Evolutionary conservation across 1,140 invertebrate genomes (phyloP).

Genomic region (Trichonephila clavipes): DNA sequence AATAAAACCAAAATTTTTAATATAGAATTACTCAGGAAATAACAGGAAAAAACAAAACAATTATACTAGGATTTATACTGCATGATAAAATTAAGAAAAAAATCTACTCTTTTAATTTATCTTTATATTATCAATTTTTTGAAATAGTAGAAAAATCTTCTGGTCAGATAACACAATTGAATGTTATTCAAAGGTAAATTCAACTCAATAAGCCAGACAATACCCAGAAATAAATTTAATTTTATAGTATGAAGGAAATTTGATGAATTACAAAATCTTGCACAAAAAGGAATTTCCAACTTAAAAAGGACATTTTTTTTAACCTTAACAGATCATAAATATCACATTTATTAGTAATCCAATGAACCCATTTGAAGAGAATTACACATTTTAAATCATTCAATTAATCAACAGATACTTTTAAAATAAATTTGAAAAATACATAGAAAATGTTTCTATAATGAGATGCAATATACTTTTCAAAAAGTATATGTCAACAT

Average conservation of each 20-base stretch:
- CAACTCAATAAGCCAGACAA: not conserved
- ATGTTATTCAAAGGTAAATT: not conserved
- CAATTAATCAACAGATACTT: not conserved
- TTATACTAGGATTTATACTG: too few species aligned
- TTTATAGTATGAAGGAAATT: not conserved
- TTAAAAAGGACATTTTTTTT: not conserved
- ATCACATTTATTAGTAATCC: not conserved
- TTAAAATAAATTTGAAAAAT: not conserved
- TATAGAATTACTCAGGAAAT: too few species aligned
- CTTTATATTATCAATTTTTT: too few species aligned
- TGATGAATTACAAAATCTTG: constrained; percentile 3
- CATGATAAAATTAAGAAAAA: too few species aligned
- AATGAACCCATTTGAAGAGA: not conserved
- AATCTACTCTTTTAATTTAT: too few species aligned
- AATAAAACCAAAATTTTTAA: too few species aligned
- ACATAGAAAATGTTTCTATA: not conserved
- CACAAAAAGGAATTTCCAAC: not conserved
- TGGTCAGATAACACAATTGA: too few species aligned
- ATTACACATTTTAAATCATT: not conserved
- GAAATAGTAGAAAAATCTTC: too few species aligned
- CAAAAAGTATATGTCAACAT: not conserved
- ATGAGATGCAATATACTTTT: not conserved
- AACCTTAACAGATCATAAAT: not conserved
- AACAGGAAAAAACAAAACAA: too few species aligned
- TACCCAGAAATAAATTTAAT: constrained; percentile 5